Base-by-base conservation (phyloP, 2,113 vertebrate genomes). In the Rallus limicola region DNA sequence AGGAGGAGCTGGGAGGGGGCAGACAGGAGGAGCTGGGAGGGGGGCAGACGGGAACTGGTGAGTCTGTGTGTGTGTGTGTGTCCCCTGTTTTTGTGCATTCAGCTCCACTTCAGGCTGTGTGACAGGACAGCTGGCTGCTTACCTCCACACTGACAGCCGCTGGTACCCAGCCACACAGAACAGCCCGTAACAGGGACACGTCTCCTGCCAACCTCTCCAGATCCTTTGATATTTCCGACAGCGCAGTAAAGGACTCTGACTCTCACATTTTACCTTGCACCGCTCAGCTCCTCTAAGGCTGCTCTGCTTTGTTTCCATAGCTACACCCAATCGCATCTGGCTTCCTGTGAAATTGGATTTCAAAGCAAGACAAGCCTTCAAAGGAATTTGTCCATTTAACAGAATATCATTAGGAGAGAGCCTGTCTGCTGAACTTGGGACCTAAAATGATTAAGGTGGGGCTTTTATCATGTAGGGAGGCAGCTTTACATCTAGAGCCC, bases 321-420 rank as follows among this genome's bases (percentile, higher is more conserved):
- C 95, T 96, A 98, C 98, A 55, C 92, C 97, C 98, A 95, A 97
- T 98, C 96, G 82, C 95, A 94, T 95, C 92, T 90, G 93, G 42
- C 93, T 98, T 95, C 96, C 92, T 92, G 84, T 70, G 86, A 98
- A 98, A 98, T 97, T 97, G 97, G 94, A 98, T 98, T 98, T 98
- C 97, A 96, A 97, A 97, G 97, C 95, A 95, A 97, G 97, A 97
- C 97, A 96, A 97, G 97, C 95, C 97, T 98, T 98, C 97, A 97
- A 95, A 98, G 97, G 97, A 97, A 98, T 98, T 98, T 98, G 98
- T 97, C 97, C 97, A 95, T 98, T 98, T 98, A 98, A 97, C 97
- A 96, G 97, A 97, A 97, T 96, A 97, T 95, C 97, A 95, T 97
- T 97, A 97, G 97, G 97, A 96, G 88, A 88, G 93, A 97, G 97